These are phyloP conservation scores for Agapetus fuscipes DNA, from an alignment of 2,888 invertebrate genomes.

Conservation along the genomic window DNA sequence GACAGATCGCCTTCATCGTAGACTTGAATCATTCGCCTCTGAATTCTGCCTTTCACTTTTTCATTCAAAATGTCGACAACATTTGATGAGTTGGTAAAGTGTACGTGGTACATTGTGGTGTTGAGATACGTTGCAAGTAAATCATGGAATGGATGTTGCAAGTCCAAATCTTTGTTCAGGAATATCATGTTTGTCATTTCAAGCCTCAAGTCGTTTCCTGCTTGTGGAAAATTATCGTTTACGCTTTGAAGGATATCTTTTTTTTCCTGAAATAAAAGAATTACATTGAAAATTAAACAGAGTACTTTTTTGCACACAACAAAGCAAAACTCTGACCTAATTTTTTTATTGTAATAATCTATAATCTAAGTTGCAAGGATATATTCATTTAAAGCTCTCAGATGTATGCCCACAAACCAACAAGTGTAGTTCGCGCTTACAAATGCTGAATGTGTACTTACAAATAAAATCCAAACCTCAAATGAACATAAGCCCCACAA, in stretches of 20 bases:
- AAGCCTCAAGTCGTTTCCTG: conserved; percentile 29
- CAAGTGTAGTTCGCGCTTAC: too few relatives aligned
- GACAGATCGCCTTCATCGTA: conserved; percentile 37
- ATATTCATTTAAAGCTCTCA: too few relatives aligned
- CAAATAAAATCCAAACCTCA: too few relatives aligned
- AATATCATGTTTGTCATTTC: conserved; percentile 32
- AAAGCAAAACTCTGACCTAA: too few relatives aligned
- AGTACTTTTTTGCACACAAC: too few relatives aligned
- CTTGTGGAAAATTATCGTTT: conserved; percentile 28
- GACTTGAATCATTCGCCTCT: conserved; percentile 34
- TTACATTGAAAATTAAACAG: not conserved
- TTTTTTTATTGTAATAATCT: too few relatives aligned
- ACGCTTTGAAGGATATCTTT: conserved; percentile 28
- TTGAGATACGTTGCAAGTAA: conserved; percentile 23
- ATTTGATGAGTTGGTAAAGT: conserved; percentile 11
- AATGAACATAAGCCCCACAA: too few relatives aligned
- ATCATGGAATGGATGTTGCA: conserved; percentile 24
- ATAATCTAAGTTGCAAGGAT: too few relatives aligned
- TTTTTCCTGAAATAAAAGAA: conserved; percentile 29
- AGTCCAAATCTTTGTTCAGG: conserved; percentile 24
- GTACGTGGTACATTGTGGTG: conserved; percentile 9
- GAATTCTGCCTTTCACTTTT: conserved; percentile 36
- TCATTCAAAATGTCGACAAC: conserved; percentile 9
- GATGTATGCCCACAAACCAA: too few relatives aligned
- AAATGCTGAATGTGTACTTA: too few relatives aligned